phyloP scores from a whole-genome alignment of 2,888 invertebrate species.

The Tribolium freemani region DNA sequence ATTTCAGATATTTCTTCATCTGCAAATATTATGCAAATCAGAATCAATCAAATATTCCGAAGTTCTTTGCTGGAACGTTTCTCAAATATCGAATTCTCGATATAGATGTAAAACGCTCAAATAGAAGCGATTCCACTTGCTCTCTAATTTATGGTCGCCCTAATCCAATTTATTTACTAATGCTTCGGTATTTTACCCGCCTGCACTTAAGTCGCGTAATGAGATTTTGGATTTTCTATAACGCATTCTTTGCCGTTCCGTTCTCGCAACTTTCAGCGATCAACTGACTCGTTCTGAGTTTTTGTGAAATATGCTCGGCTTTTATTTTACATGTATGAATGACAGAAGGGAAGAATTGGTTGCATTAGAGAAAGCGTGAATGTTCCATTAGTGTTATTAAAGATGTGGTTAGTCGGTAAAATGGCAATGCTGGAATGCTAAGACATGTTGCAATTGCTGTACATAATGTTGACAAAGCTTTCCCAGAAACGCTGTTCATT shows the following conservation, averaged over 20 bases:
- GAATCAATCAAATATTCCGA: slow-evolving; percentile 31
- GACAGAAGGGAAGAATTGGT: background rate
- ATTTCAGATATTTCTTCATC: slow-evolving; percentile 25
- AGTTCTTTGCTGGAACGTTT: slow-evolving; percentile 14
- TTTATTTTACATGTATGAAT: background rate
- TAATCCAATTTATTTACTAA: background rate
- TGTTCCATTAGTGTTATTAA: slow-evolving; percentile 4
- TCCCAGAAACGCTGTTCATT: background rate
- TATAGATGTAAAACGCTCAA: background rate
- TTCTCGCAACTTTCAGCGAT: too few relatives aligned
- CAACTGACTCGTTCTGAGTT: background rate
- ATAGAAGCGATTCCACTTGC: background rate
- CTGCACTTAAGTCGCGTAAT: background rate
- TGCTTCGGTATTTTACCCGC: background rate
- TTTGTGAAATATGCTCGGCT: background rate
- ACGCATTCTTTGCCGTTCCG: too few relatives aligned
- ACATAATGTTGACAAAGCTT: background rate
- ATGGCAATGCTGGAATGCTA: background rate
- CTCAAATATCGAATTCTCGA: slow-evolving; percentile 17
- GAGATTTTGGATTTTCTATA: background rate
- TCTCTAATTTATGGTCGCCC: background rate
- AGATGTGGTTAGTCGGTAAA: slow-evolving; percentile 1
- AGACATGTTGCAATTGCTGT: background rate
- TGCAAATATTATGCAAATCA: slow-evolving; percentile 31
- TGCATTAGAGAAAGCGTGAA: slow-evolving; percentile 1